Base-by-base conservation (phyloP, 2,797 vertebrate genomes). In the Amblyraja radiata region DNA sequence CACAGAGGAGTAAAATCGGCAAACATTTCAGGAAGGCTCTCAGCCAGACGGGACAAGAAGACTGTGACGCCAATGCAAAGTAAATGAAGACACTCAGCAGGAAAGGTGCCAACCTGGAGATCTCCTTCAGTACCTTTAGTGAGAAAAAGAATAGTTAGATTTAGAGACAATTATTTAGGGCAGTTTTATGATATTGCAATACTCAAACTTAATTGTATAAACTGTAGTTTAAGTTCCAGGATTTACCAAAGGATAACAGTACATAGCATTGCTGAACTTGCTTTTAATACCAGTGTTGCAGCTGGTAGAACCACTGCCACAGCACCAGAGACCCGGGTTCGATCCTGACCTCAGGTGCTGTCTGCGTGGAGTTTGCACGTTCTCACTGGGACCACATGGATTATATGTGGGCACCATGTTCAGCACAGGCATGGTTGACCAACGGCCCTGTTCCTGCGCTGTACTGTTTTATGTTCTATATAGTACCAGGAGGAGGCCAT, bases 31-130 rank as follows among this genome's bases (percentile, higher is more conserved):
- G 36, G 6, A 92, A 6, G 23, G 90, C 90, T 71, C 76, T 73
- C 36, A 92, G 7, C 90, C 90, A 92, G 13, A 92, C 6, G 23
- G 90, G 90, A 25, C 90, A 92, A 6, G 90, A 92, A 39, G 71
- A n/a, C 46, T 92, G 90, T 0, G 71, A 39, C 68, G 36, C 90
- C 68, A 92, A 74, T 6, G 76, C 65, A 28, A 92, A 74, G 21
- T 92, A 92, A 76, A 54, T 28, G 28, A 39, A 28, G 36, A 73
- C 65, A 14, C 90, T 92, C 90, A 92, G 36, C 65, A 92, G 16
- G 23, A 76, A 92, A 39, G 90, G 90, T 21, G 76, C 21, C 1
- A 92, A n/a, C 6, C 39, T 92, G 90, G 36, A 76, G 36, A 92
- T 16, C 90, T 92, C 90, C 68, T 74, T 92, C 14, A 92, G 13